A percentile compares a stretch with the other conserved stretches of the same genome.
Conservation (phyloP, 1,140 invertebrate genomes). For the Apocrypta bakeri region DNA sequence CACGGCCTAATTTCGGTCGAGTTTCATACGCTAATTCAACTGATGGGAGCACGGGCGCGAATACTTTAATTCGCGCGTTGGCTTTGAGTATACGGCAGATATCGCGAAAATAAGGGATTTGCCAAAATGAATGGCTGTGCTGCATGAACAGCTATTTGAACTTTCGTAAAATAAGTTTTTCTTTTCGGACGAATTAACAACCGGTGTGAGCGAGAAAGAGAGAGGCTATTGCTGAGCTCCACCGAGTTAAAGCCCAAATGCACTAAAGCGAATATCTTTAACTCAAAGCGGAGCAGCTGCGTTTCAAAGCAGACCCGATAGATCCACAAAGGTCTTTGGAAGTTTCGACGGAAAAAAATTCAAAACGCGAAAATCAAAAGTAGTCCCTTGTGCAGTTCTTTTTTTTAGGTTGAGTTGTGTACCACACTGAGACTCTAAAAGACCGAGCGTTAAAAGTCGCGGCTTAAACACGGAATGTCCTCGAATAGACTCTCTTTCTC, state of each 20-base stretch:
- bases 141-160: not conserved
- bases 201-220: not conserved
- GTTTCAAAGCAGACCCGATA: not conserved
- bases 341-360: slow-evolving; percentile 13
- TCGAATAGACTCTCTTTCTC: slow-evolving; percentile 7
- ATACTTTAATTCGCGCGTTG: not conserved
- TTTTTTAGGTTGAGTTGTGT: slow-evolving; percentile 37
- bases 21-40: not conserved
- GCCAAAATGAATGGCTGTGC: not conserved
- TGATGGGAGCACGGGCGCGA: not conserved
- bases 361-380: not conserved
- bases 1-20: not conserved
- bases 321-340: not conserved
- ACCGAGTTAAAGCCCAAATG: slow-evolving; percentile 16
- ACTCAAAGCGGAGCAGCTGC: slow-evolving; percentile 11
- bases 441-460: slow-evolving; percentile 32
- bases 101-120: not conserved
- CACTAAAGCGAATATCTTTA: slow-evolving; percentile 7
- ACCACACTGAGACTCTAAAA: no score
- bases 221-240: not conserved
- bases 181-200: slow-evolving; percentile 6
- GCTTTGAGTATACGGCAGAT: not conserved
- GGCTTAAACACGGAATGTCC: slow-evolving; percentile 33
- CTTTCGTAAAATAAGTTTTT: slow-evolving; percentile 29
- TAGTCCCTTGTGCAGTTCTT: not conserved